A percentile compares a stretch with the other conserved stretches of the same genome.
phyloP scores from a whole-genome alignment of 2,797 vertebrate species.

The Cirrhinus mrigala region DNA sequence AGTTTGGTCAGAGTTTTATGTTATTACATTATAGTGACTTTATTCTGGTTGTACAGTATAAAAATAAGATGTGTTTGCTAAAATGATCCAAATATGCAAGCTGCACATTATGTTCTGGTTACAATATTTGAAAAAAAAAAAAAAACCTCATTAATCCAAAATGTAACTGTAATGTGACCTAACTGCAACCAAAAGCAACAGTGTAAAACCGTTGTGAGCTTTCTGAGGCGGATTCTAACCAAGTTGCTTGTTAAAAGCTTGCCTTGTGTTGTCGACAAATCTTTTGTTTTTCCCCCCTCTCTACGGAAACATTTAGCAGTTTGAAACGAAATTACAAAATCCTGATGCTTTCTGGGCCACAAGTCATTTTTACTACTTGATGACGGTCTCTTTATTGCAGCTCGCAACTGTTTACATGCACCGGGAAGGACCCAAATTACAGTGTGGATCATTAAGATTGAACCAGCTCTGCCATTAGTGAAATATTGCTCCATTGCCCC shows the following conservation, averaged over 20 bases:
- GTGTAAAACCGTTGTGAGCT: neutral
- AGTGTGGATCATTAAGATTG: slow-evolving; percentile 65
- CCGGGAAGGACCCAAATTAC: slow-evolving; percentile 60
- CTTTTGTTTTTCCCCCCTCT: slow-evolving; percentile 47
- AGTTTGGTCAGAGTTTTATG: too few species aligned
- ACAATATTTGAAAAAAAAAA: too few species aligned
- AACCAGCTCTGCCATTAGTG: slow-evolving; percentile 63
- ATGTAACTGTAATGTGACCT: neutral
- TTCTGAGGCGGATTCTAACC: slow-evolving; percentile 62
- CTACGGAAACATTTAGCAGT: slow-evolving; percentile 54
- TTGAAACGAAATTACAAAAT: slow-evolving; percentile 59
- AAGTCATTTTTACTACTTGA: slow-evolving; percentile 63
- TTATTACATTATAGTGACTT: too few species aligned
- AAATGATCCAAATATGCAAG: too few species aligned
- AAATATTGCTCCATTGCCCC: slow-evolving; percentile 62
- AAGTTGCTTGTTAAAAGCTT: slow-evolving; percentile 60
- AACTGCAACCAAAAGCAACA: neutral
- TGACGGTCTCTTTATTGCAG: slow-evolving; percentile 61
- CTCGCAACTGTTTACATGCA: slow-evolving; percentile 65
- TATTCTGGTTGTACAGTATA: too few species aligned
- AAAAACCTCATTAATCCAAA: neutral
- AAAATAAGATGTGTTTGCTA: too few species aligned
- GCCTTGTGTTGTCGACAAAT: slow-evolving; percentile 54
- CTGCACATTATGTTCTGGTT: too few species aligned
- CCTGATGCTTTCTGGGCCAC: slow-evolving; percentile 56